A percentile compares a stretch with the other conserved stretches of the same genome.
Conservation (phyloP, 1,140 invertebrate genomes). For the Bombus difficillimus region DNA sequence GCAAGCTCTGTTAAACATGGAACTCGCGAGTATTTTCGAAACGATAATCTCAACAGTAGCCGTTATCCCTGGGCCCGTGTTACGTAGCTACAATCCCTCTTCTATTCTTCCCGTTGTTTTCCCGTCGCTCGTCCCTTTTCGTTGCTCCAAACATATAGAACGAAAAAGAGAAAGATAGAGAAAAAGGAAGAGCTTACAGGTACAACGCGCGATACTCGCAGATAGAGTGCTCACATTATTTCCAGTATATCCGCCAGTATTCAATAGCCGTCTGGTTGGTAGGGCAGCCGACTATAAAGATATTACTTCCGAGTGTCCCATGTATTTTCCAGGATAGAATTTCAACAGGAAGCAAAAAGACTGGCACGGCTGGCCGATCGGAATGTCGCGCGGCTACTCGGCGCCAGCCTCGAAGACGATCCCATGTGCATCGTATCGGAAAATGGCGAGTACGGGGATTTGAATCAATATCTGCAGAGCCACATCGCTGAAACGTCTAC, state of each 20-base stretch:
- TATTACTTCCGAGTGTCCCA: constrained; percentile 64
- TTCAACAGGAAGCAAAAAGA: constrained; percentile 88
- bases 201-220: background rate
- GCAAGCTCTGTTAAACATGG: constrained; percentile 33
- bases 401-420: constrained; percentile 89
- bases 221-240: constrained; percentile 44
- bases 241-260: constrained; percentile 38
- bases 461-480: constrained; percentile 90
- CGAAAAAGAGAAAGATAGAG: background rate
- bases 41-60: constrained; percentile 38
- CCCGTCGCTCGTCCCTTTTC: background rate
- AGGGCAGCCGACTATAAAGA: constrained; percentile 58
- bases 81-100: constrained; percentile 31
- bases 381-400: constrained; percentile 91
- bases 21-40: constrained; percentile 4
- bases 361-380: constrained; percentile 89
- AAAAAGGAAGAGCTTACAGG: background rate
- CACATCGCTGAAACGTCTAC: constrained; percentile 88
- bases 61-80: constrained; percentile 14
- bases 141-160: too few species aligned
- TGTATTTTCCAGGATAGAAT: constrained; percentile 83
- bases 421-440: constrained; percentile 88
- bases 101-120: constrained; percentile 4
- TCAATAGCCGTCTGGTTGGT: constrained; percentile 28
- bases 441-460: constrained; percentile 87